These are phyloP conservation scores for Paedocypris sp. DNA, from an alignment of 2,113 vertebrate species.

Conservation along the genomic window DNA sequence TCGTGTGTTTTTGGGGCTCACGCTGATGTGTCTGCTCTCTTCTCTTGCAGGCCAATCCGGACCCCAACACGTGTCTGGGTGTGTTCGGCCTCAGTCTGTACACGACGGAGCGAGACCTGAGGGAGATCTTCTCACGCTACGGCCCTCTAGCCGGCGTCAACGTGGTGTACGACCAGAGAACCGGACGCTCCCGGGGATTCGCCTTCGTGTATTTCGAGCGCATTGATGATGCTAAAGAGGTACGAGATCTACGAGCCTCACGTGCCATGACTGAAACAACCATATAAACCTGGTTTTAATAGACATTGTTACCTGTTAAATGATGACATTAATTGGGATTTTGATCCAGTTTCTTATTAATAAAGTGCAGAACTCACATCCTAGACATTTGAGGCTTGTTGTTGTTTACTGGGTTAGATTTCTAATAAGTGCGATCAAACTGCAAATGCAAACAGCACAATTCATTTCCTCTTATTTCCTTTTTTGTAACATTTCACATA, in stretches of 20 bases:
- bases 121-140: constrained; percentile 87
- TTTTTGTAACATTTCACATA: too few species aligned
- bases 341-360: too few species aligned
- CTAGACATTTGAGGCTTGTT: too few species aligned
- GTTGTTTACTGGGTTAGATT: too few species aligned
- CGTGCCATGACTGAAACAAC: too few species aligned
- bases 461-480: too few species aligned
- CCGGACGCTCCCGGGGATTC: constrained; percentile 84
- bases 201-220: constrained; percentile 90
- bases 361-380: too few species aligned
- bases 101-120: constrained; percentile 84
- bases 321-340: too few species aligned
- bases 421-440: too few species aligned
- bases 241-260: constrained; percentile 45
- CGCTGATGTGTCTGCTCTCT: neutral
- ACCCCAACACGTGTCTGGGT: constrained; percentile 85
- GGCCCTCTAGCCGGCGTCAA: constrained; percentile 84
- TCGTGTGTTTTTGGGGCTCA: neutral
- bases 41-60: constrained; percentile 77
- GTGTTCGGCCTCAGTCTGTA: constrained; percentile 91
- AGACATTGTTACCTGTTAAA: too few species aligned
- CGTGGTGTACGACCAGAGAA: constrained; percentile 88
- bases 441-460: too few species aligned
- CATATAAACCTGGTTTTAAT: too few species aligned
- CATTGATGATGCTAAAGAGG: constrained; percentile 88